Evolutionary conservation across 2,888 invertebrate species (phyloP).

Genomic region (Thecocarcelia acutangulata): DNA sequence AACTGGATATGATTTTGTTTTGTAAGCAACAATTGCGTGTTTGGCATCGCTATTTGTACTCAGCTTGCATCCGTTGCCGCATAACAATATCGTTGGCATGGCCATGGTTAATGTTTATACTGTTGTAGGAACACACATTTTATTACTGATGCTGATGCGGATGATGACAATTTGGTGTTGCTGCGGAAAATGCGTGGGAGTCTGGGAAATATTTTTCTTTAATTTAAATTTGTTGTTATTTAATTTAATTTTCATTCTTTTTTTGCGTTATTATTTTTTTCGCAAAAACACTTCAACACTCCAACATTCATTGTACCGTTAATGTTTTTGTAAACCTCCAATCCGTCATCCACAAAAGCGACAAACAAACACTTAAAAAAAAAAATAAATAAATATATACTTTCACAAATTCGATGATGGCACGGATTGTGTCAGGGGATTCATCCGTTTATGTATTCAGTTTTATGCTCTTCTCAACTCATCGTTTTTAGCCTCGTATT

Average conservation of each 20-base stretch:
- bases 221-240: slow-evolving; percentile 70
- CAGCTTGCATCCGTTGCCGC: neutral
- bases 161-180: slow-evolving; percentile 17
- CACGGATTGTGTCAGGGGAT: slow-evolving; percentile 61
- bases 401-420: slow-evolving; percentile 64
- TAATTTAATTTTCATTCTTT: no score
- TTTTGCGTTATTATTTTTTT: slow-evolving; percentile 57
- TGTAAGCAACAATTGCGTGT: slow-evolving; percentile 39
- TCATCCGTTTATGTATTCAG: slow-evolving; percentile 55
- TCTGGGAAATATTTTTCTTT: slow-evolving; percentile 70
- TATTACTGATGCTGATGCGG: slow-evolving; percentile 18
- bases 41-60: slow-evolving; percentile 24
- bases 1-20: slow-evolving; percentile 37
- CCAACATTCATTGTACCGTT: slow-evolving; percentile 59
- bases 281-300: slow-evolving; percentile 63
- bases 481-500: slow-evolving; percentile 54
- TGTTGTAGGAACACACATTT: slow-evolving; percentile 38
- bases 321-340: slow-evolving; percentile 62
- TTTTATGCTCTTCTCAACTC: slow-evolving; percentile 32
- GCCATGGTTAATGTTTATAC: slow-evolving; percentile 49
- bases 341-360: slow-evolving; percentile 43
- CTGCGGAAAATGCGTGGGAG: slow-evolving; percentile 37
- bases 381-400: slow-evolving; percentile 16
- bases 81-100: slow-evolving; percentile 41
- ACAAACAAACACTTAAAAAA: slow-evolving; percentile 55